phyloP scores from a whole-genome alignment of 2,888 invertebrate genomes.

The Drosophila demipolita region DNA sequence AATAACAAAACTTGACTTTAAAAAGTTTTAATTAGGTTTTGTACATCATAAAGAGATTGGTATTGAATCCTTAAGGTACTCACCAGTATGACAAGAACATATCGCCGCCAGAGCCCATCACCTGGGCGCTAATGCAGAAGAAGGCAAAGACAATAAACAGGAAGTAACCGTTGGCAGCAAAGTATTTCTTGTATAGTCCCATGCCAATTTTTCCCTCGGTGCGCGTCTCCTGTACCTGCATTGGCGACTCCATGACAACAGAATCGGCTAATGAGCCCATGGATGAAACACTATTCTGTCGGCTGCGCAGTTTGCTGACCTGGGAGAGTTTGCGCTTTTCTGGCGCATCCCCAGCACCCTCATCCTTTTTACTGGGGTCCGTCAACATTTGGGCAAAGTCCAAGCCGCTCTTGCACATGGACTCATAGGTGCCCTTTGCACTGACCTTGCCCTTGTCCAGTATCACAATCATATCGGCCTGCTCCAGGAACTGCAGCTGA shows the following conservation, averaged over 20 bases:
- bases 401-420: conserved; percentile 90
- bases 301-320: conserved; percentile 71
- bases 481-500: conserved; percentile 92
- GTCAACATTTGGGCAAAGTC: conserved; percentile 91
- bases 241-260: conserved; percentile 83
- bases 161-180: conserved; percentile 89
- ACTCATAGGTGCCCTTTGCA: conserved; percentile 89
- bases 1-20: neutral
- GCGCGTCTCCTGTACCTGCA: conserved; percentile 87
- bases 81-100: conserved; percentile 92
- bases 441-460: conserved; percentile 84
- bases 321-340: conserved; percentile 73
- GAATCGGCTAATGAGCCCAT: conserved; percentile 86
- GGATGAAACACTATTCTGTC: conserved; percentile 84
- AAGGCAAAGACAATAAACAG: conserved; percentile 87
- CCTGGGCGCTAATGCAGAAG: conserved; percentile 89
- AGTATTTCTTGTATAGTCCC: conserved; percentile 89
- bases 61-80: conserved; percentile 25
- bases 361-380: conserved; percentile 85
- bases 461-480: conserved; percentile 87
- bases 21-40: neutral
- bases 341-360: conserved; percentile 60
- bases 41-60: neutral
- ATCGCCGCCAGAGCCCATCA: conserved; percentile 90
- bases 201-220: conserved; percentile 88